Base-by-base conservation (phyloP, 1,140 invertebrate genomes). In the Zaprionus capensis region DNA sequence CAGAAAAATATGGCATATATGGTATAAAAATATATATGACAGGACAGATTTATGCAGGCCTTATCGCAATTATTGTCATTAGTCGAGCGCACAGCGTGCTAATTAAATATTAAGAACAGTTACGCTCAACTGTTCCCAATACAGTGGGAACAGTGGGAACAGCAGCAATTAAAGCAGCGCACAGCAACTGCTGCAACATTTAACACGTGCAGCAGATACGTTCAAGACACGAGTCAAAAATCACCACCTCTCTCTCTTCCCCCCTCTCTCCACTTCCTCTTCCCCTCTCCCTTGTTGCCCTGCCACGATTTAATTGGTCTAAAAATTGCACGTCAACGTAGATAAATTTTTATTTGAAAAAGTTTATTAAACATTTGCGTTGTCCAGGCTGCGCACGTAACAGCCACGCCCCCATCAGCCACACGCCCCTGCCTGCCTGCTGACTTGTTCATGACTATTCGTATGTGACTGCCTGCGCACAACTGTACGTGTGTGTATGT, bases 331-430 rank as follows among this genome's bases (percentile, higher is more conserved):
- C 81, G 85, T 90, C 85, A 91, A 82, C 82, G 85, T 78, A 82
- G 64, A 91, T 91, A 90, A 85, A 90, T 90, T 90, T 90, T 90
- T 90, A 90, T 90, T 85, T 90, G 79, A 91, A 90, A 90, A 90
- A 90, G 82, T 90, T 90, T 90, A 90, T 90, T 90, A 90, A 90
- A 86, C 86, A 90, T 90, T 90, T 88, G 80, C 73, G 78, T 82
- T 85, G 66, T 67, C 41, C 81, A 90, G 76, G 81, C 81, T 70
- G 72, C 46, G 78, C 85, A 88, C 85, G 85, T 91, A 88, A 44
- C 74, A 57, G 62, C 67, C 57, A 76, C 57, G 76, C 71, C 70
- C 38, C 9, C n/a, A n/a, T n/a, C n/a, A n/a, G n/a, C 5, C 38
- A 2, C 12, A 41, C 31, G 31, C 31, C 38, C 15, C 15, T 41